A percentile compares a stretch with the other conserved stretches of the same genome.
phyloP scores from a whole-genome alignment of 1,140 invertebrate genomes.

The Drosophila nannoptera region DNA sequence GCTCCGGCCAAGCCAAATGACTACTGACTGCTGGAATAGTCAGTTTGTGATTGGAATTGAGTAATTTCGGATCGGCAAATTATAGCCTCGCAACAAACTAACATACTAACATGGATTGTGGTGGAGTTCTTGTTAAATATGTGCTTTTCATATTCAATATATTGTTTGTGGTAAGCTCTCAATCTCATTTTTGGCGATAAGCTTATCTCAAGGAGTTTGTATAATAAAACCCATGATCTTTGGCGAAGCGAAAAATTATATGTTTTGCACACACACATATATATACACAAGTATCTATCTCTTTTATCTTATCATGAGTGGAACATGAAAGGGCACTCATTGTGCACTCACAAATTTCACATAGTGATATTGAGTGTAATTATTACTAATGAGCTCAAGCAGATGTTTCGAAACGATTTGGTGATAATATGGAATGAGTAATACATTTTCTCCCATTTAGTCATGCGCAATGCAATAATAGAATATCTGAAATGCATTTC shows the following conservation, averaged over 20 bases:
- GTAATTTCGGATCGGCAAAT: neutral
- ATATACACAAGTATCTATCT: slow-evolving; percentile 25
- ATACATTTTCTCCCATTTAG: slow-evolving; percentile 8
- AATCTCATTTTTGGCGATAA: neutral
- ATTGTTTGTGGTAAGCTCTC: slow-evolving; percentile 87
- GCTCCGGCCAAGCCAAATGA: neutral
- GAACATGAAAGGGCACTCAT: slow-evolving; percentile 16
- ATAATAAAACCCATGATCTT: slow-evolving; percentile 20
- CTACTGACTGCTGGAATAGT: neutral
- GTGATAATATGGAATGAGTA: slow-evolving; percentile 40
- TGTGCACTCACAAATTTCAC: slow-evolving; percentile 35
- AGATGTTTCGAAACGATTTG: slow-evolving; percentile 47
- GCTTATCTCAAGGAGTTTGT: slow-evolving; percentile 45
- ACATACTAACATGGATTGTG: slow-evolving; percentile 81
- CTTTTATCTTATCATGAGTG: slow-evolving; percentile 55
- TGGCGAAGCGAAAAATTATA: slow-evolving; percentile 8
- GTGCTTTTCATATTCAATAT: slow-evolving; percentile 91
- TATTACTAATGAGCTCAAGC: slow-evolving; percentile 45
- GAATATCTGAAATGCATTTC: neutral
- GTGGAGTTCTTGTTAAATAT: slow-evolving; percentile 89
- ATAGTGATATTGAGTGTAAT: slow-evolving; percentile 55
- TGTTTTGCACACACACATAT: slow-evolving; percentile 14
- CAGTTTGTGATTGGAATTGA: slow-evolving; percentile 4
- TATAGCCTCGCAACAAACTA: neutral
- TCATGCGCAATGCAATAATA: neutral